Evolutionary conservation across 2,888 invertebrate genomes (phyloP), one percentile per base, ranked within the genome.

Genomic region (Cecidostiba fungosa): DNA sequence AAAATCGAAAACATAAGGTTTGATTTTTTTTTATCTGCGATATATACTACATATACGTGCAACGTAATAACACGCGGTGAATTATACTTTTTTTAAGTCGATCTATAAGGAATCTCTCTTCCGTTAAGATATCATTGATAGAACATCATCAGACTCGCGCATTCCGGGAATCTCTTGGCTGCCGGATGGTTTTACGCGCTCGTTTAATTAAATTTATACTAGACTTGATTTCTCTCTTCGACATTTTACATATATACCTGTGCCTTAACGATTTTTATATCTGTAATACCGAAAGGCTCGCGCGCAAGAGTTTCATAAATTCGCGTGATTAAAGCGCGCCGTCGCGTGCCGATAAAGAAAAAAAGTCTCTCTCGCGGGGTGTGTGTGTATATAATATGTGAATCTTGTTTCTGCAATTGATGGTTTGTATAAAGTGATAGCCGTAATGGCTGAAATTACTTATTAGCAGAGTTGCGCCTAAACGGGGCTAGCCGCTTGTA

Each of bases 161-260:
- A 79, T 77, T 83, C 77, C 73, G 39, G 43, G 76, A 23, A 39
- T 69, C 54, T 3, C 8, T n/a, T n/a, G 23, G n/a, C n/a, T n/a
- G n/a, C n/a, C 19, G 43, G 8, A 72, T 39, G 66, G 16, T 69
- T 50, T 72, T 32, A 43, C 32, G 77, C 69, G 19, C 29, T n/a
- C 47, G 29, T 80, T 81, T 77, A 85, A 85, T 85, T 85, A 85
- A 85, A 85, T 81, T 85, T 85, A 85, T 85, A 85, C 70, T 77
- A 32, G n/a, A n/a, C 47, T 43, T 39, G 54, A 76, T 77, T 70
- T 81, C 85, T 77, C 77, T 77, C 77, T 54, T 80, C 70, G 81
- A 77, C 62, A 70, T 80, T 85, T 72, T 81, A 73, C 19, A 23
- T 14, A 3, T 1, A 23, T 4, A 73, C 8, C 32, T 14, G 14